Percentiles rank a stretch among this genome's conserved stretches.
These are phyloP conservation scores for Amphiprion percula DNA, from an alignment of 2,113 vertebrate genomes.

Conservation along the genomic window DNA sequence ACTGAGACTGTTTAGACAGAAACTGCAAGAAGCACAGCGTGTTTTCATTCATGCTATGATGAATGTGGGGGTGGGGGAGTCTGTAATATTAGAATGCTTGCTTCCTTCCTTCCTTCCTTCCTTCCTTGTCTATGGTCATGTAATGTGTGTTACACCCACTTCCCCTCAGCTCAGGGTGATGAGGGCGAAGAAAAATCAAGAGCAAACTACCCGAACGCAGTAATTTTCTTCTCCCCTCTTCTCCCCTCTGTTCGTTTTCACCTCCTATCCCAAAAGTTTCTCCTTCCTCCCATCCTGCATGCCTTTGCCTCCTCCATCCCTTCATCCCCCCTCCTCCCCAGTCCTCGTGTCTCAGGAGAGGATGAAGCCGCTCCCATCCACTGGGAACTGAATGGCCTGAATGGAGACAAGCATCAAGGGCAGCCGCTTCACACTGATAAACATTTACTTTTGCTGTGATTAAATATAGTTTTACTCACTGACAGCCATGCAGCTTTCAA, in stretches of 20 bases:
- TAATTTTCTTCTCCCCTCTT: conserved; percentile 3
- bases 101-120: conserved; percentile 78
- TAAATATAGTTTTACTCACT: neutral
- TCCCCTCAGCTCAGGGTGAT: conserved; percentile 32
- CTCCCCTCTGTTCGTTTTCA: neutral
- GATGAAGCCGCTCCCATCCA: conserved; percentile 62
- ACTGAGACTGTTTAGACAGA: conserved; percentile 45
- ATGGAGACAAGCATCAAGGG: conserved; percentile 44
- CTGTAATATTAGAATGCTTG: conserved; percentile 66
- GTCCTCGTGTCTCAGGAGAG: conserved; percentile 22
- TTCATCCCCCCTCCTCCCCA: neutral
- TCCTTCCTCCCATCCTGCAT: neutral
- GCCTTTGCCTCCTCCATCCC: neutral
- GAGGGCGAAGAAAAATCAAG: neutral
- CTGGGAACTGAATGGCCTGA: conserved; percentile 52
- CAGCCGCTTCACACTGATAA: neutral
- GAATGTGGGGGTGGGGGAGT: conserved; percentile 50
- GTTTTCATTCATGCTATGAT: conserved; percentile 67
- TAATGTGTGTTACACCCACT: conserved; percentile 66
- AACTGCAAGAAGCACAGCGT: conserved; percentile 43
- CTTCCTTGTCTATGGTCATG: conserved; percentile 60
- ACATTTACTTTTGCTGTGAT: neutral
- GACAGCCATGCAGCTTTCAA: neutral
- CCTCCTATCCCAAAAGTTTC: neutral
- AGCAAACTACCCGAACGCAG: neutral